phyloP scores from a whole-genome alignment of 2,888 invertebrate species.

The Carabus problematicus region DNA sequence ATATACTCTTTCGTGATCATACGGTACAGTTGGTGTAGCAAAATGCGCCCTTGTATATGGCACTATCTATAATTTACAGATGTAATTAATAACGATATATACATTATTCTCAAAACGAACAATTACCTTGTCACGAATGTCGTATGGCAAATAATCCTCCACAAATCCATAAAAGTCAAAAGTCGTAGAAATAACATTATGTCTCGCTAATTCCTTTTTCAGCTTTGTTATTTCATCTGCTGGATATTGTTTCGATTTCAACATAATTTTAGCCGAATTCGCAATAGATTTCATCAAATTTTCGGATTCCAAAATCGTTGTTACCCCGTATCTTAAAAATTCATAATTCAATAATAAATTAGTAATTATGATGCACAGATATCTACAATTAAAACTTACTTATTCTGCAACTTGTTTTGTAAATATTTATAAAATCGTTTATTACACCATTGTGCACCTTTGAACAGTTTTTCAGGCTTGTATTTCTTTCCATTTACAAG shows the following conservation, averaged over 20 bases:
- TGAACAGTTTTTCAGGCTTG: conserved; percentile 24
- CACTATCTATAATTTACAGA: conserved; percentile 18
- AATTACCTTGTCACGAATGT: conserved; percentile 16
- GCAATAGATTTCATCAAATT: conserved; percentile 27
- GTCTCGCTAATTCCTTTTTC: conserved; percentile 15
- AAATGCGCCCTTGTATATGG: conserved; percentile 13
- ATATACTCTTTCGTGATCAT: conserved; percentile 10
- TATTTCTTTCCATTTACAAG: conserved; percentile 21
- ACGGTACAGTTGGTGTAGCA: conserved; percentile 20
- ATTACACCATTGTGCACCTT: conserved; percentile 27
- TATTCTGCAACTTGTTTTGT: conserved; percentile 12
- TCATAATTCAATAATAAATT: conserved; percentile 1
- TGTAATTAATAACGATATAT: conserved; percentile 16
- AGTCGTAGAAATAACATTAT: conserved; percentile 6
- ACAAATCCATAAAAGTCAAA: conserved; percentile 27
- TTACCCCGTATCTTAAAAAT: conserved; percentile 7
- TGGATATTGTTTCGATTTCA: conserved; percentile 21
- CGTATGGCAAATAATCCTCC: conserved; percentile 15
- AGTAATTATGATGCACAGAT: not conserved
- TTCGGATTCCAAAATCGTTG: conserved; percentile 25
- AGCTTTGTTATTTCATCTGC: conserved; percentile 14
- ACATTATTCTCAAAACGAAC: no score
- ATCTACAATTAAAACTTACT: conserved; percentile 12
- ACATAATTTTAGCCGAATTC: conserved; percentile 2
- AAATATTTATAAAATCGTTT: conserved; percentile 16